Evolutionary conservation across 1,140 invertebrate species (phyloP).

Genomic region (Diachasma alloeum): DNA sequence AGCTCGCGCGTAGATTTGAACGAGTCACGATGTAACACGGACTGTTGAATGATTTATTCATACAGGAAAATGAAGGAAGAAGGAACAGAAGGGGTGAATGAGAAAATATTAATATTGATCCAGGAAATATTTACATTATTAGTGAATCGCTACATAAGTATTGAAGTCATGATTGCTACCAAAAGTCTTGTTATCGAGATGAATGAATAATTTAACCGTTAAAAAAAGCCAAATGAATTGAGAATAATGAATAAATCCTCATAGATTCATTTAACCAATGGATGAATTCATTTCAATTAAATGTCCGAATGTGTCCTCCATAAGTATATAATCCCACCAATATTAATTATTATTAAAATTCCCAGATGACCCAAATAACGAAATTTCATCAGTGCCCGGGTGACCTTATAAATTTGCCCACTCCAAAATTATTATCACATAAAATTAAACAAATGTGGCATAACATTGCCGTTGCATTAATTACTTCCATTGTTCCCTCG

Average conservation of each 20-base stretch:
- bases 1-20: too few relatives aligned
- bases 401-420: neutral
- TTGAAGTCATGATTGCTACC: neutral
- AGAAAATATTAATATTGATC: neutral
- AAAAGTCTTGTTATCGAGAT: too few relatives aligned
- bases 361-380: neutral
- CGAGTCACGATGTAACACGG: too few relatives aligned
- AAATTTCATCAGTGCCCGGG: neutral
- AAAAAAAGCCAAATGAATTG: neutral
- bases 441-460: neutral
- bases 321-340: neutral
- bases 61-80: neutral
- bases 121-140: neutral
- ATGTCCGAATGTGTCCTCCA: neutral
- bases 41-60: constrained; percentile 19
- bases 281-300: neutral
- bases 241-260: too few relatives aligned
- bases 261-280: neutral
- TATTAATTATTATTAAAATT: neutral
- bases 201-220: neutral
- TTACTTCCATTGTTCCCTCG: neutral
- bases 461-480: neutral
- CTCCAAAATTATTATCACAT: neutral
- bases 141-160: neutral
- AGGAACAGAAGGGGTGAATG: neutral